A percentile compares a stretch with the other conserved stretches of the same genome.
Evolutionary conservation across 1,140 invertebrate species (phyloP).

Genomic region (Zaprionus taronus): DNA sequence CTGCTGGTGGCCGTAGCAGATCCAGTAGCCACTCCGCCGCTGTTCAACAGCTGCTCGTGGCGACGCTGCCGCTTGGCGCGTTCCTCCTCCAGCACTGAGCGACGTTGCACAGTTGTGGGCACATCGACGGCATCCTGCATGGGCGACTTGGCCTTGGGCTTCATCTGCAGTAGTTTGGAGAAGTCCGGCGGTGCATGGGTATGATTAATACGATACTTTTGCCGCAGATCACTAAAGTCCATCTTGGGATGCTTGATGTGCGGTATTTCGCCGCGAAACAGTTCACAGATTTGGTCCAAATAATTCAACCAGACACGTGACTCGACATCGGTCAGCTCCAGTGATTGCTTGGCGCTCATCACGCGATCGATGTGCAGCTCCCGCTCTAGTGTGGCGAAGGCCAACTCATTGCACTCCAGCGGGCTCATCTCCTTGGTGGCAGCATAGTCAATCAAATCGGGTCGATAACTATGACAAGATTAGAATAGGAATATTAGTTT

Average conservation of each 20-base stretch:
- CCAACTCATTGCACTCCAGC: conserved; percentile 91
- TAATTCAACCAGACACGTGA: conserved; percentile 92
- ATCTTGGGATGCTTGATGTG: conserved; percentile 91
- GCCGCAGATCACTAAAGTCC: conserved; percentile 84
- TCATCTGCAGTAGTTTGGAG: conserved; percentile 77
- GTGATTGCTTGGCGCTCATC: conserved; percentile 93
- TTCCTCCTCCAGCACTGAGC: conserved; percentile 79
- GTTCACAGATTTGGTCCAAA: conserved; percentile 94
- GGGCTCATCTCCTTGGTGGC: conserved; percentile 88
- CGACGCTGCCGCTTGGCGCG: conserved; percentile 76
- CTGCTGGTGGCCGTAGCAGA: conserved; percentile 23
- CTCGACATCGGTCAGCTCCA: conserved; percentile 89
- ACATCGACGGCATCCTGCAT: conserved; percentile 79
- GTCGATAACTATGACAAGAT: conserved; percentile 90
- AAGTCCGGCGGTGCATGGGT: conserved; percentile 77
- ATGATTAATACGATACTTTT: conserved; percentile 77
- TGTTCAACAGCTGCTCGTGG: conserved; percentile 69
- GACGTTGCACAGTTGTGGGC: conserved; percentile 70
- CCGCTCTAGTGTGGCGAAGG: conserved; percentile 92
- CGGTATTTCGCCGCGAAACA: conserved; percentile 92
- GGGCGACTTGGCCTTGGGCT: conserved; percentile 81
- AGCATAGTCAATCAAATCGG: conserved; percentile 93
- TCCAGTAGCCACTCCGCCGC: conserved; percentile 30
- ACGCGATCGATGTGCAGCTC: conserved; percentile 90
- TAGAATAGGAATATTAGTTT: neutral